Percentiles rank a stretch among this genome's conserved stretches.
Conservation (phyloP, 2,797 vertebrate species). For the Alosa sapidissima region DNA sequence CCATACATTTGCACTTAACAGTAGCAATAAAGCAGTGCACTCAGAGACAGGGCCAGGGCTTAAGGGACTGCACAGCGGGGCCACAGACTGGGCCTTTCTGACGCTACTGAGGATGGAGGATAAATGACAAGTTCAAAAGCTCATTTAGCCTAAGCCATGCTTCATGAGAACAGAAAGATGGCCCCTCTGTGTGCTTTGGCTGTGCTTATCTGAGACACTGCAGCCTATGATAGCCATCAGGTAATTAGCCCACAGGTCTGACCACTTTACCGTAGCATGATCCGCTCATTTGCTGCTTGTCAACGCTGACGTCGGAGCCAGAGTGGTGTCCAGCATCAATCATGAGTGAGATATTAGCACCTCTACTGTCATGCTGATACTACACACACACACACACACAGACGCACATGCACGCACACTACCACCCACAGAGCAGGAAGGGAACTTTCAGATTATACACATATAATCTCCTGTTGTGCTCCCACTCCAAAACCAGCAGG, state of each 20-base stretch:
- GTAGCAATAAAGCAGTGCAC: not conserved
- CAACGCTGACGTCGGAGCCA: not conserved
- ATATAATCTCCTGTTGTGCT: constrained; percentile 6
- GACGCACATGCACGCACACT: not conserved
- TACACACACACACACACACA: not conserved
- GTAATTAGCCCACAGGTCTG: not conserved
- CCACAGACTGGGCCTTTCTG: not conserved
- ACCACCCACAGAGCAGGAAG: not conserved
- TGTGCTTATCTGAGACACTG: not conserved
- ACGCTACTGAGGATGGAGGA: not conserved
- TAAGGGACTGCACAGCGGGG: not conserved
- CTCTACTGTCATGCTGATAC: not conserved
- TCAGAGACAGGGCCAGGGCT: not conserved
- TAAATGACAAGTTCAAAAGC: not conserved
- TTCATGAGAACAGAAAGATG: not conserved
- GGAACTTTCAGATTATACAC: not conserved
- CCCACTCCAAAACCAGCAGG: not conserved
- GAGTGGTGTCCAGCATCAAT: not conserved
- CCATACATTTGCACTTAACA: not conserved
- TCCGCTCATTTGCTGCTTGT: not conserved
- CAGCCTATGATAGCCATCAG: not conserved
- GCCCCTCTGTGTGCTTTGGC: not conserved
- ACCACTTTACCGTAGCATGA: not conserved
- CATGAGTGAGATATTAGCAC: not conserved
- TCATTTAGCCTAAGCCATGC: not conserved